Conservation (phyloP, 2,797 vertebrate species). For the Alca torda region DNA sequence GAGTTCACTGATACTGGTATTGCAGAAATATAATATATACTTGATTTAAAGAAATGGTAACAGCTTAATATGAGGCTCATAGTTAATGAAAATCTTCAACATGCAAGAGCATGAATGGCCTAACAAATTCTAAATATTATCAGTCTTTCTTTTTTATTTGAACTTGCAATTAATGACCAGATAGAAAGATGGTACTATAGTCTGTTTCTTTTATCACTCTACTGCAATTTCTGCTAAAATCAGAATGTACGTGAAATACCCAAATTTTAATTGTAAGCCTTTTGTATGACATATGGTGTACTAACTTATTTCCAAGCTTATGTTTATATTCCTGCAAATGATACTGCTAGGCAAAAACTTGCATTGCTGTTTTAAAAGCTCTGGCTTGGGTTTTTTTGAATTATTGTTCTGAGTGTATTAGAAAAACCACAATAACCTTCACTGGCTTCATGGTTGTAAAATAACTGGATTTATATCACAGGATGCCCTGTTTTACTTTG, state of each 20-base stretch:
- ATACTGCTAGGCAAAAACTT: not conserved
- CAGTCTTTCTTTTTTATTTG: not conserved
- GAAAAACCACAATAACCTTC: constrained; percentile 42
- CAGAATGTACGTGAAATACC: not conserved
- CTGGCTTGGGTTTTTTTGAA: not conserved
- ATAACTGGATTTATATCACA: constrained; percentile 52
- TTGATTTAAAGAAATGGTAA: not conserved
- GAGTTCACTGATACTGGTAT: not conserved
- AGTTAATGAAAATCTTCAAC: not conserved
- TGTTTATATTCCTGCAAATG: constrained; percentile 4
- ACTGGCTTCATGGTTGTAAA: constrained; percentile 14
- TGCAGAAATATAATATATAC: not conserved
- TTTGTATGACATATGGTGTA: not conserved
- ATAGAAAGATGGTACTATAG: not conserved
- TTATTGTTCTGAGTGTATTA: constrained; percentile 39
- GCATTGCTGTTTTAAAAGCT: constrained; percentile 14
- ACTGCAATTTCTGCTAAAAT: not conserved
- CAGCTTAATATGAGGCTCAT: not conserved
- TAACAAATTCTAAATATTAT: not conserved
- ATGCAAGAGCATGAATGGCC: not conserved
- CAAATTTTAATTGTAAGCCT: not conserved
- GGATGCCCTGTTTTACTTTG: constrained; percentile 24
- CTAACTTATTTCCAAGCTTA: constrained; percentile 4
- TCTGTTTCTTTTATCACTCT: not conserved
- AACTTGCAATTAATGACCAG: not conserved